Conservation (phyloP, 1,140 invertebrate species). For the Octopus sinensis region DNA sequence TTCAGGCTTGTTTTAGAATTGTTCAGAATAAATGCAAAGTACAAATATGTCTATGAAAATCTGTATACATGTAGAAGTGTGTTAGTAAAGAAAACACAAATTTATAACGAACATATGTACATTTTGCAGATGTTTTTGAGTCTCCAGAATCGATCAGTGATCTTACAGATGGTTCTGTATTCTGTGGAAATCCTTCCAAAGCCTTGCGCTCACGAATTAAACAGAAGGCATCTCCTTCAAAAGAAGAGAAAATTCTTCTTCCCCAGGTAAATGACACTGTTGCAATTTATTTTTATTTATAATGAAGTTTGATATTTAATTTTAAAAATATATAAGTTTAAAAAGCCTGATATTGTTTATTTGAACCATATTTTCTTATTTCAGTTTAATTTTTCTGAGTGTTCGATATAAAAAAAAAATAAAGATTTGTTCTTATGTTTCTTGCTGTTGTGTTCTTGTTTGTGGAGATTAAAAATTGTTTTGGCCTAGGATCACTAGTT, state of each 20-base stretch:
- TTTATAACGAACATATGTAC: no score
- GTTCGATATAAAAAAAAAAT: not conserved
- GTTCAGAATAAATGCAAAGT: no score
- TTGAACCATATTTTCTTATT: not conserved
- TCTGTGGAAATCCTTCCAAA: conserved; percentile 56
- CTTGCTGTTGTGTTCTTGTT: not conserved
- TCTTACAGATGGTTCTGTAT: conserved; percentile 51
- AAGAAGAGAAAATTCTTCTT: conserved; percentile 25
- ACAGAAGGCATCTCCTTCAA: conserved; percentile 27
- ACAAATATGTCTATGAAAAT: no score
- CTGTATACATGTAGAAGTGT: no score
- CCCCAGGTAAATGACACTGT: conserved; percentile 22
- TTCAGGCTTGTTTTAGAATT: no score
- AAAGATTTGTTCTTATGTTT: not conserved
- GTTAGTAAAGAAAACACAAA: no score
- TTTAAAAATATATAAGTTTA: not conserved
- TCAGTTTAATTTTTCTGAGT: not conserved
- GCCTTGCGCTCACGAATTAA: conserved; percentile 44
- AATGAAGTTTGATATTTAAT: not conserved
- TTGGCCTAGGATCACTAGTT: no score
- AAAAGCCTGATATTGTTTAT: not conserved
- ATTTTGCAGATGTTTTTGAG: conserved; percentile 22
- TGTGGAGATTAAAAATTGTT: not conserved
- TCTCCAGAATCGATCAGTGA: conserved; percentile 45
- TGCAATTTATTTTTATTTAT: not conserved